These are phyloP conservation scores for Pachyuromys duprasi DNA, from an alignment of 2,797 vertebrate species.

Conservation along the genomic window DNA sequence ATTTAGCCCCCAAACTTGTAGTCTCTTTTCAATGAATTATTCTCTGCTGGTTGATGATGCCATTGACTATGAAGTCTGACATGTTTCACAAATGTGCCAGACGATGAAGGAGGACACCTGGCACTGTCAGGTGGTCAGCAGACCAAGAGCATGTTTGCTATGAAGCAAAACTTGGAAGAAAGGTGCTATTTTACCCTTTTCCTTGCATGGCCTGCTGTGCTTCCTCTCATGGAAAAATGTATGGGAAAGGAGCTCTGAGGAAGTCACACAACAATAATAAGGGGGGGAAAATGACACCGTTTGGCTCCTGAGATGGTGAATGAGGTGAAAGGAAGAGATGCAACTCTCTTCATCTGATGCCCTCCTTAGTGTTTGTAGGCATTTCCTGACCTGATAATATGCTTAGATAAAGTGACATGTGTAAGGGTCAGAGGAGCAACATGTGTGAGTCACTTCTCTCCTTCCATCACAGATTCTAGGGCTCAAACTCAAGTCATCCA, in stretches of 20 bases:
- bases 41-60: background rate
- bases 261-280: background rate
- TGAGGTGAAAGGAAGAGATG: background rate
- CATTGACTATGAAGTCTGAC: conserved; percentile 7
- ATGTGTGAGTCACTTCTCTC: background rate
- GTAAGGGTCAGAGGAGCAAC: background rate
- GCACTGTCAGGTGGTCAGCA: background rate
- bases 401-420: background rate
- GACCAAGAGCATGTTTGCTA: background rate
- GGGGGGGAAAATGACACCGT: background rate
- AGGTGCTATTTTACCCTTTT: background rate
- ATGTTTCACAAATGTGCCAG: background rate
- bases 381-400: background rate
- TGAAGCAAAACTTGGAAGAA: conserved; percentile 15
- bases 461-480: background rate
- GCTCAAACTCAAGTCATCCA: background rate
- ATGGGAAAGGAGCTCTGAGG: background rate
- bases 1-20: background rate
- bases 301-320: background rate
- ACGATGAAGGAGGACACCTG: background rate
- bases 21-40: conserved; percentile 4
- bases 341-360: background rate
- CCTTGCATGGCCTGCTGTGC: background rate
- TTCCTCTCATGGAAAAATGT: conserved; percentile 23
- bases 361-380: background rate